phyloP scores from a whole-genome alignment of 2,888 invertebrate genomes.

The Choristoneura rosaceana region DNA sequence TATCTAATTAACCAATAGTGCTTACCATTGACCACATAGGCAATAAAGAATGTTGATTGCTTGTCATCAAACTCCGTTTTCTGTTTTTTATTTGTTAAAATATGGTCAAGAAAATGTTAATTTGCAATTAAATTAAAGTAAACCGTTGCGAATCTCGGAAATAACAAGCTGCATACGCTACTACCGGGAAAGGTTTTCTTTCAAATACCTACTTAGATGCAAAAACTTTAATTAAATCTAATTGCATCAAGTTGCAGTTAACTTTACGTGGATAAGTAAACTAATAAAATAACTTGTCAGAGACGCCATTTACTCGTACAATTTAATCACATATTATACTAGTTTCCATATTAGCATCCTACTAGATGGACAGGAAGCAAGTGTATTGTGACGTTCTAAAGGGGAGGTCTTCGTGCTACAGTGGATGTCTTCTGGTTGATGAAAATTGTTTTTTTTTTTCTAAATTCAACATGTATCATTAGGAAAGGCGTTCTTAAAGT shows the following conservation, averaged over 20 bases:
- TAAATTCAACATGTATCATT: too few relatives aligned
- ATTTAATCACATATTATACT: not conserved
- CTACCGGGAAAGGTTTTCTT: constrained; percentile 31
- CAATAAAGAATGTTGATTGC: not conserved
- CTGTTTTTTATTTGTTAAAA: not conserved
- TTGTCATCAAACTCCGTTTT: not conserved
- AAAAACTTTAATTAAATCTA: constrained; percentile 18
- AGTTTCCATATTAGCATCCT: too few relatives aligned
- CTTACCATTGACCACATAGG: not conserved
- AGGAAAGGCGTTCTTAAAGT: too few relatives aligned
- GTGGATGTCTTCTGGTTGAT: too few relatives aligned
- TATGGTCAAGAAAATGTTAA: constrained; percentile 34
- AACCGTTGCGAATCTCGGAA: constrained; percentile 15
- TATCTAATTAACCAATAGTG: not conserved
- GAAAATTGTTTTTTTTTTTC: too few relatives aligned
- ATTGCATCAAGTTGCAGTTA: not conserved
- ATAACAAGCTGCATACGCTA: not conserved
- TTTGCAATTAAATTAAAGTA: constrained; percentile 17
- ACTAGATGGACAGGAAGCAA: too few relatives aligned
- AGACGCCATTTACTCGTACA: not conserved
- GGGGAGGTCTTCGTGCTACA: too few relatives aligned
- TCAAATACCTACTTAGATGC: constrained; percentile 5
- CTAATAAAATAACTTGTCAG: not conserved
- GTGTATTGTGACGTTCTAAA: too few relatives aligned
- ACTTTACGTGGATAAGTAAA: constrained; percentile 10